Evolutionary conservation across 2,113 vertebrate genomes (phyloP), one percentile per base, ranked within the genome.

Genomic region (Baryphthengus martii): DNA sequence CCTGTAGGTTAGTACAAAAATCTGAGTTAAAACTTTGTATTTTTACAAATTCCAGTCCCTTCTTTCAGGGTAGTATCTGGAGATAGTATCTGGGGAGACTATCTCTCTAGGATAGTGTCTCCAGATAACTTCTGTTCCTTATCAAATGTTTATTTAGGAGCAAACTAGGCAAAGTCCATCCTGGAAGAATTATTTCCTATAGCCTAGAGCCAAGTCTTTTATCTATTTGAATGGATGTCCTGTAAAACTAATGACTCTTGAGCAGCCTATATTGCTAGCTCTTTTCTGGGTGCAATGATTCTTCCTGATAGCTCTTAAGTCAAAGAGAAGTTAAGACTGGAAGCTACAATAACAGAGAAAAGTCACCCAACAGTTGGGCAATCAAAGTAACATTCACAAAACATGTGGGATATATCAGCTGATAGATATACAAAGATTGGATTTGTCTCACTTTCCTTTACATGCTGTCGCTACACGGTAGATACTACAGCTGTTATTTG

Each of bases 331-430:
- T 79, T 88, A 79, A 59, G 61, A 62, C 77, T 82, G 56, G 56
- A 79, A 84, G 86, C 61, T 65, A 62, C 65, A 94, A 45, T 89
- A 93, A 50, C 47, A 68, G 88, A 85, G 55, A 95, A 80, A 76
- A 93, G 63, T 63, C 47, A 75, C 31, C 61, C 78, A 88, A 21
- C 15, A 75, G 35, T 35, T 77, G 56, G 52, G 73, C 65, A 95
- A 78, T 92, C 80, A 74, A 68, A 92, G 37, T 29, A 88, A 59
- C 88, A 45, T 80, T 83, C 81, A 58, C 75, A 86, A 90, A 94
- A 65, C 12, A 24, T 33, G 75, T 77, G 68, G 71, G 50, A 53
- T 61, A 10, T 33, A 71, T 74, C 82, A 80, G 53, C 56, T 84
- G 85, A 56, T 84, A 47, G 47, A 35, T 44, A 61, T 33, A 80